Base-by-base conservation (phyloP, 2,888 invertebrate genomes). In the Cyaniris semiargus region DNA sequence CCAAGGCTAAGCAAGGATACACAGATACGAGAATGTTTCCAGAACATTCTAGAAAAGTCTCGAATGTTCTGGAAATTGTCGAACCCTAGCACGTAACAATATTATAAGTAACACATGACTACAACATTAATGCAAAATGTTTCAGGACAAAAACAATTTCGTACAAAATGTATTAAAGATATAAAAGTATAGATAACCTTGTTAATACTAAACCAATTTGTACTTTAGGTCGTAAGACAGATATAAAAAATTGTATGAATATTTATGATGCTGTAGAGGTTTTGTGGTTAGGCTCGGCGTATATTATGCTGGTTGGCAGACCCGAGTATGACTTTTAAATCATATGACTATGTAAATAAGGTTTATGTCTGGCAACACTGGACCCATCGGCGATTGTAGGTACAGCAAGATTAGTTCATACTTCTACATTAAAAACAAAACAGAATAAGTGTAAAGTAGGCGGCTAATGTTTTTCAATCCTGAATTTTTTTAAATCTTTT, bases 191-290 rank as follows among this genome's bases (percentile, higher is more conserved):
- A 48, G 72, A 44, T 72, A 23, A 72, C 44, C 72, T 72, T 72
- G 48, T 21, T 72, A 72, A 48, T 21, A 72, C 23, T 7, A 48
- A 72, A 72, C 72, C 72, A 72, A 72, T 72, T 72, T 72, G 72
- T 44, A 72, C 72, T 72, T 44, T 21, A 44, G 23, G 48, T 72
- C 48, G 72, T 10, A 21, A 72, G 72, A 48, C 44, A 48, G 44
- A 72, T 44, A 72, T 44, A 72, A 72, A 72, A 70, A 38, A 71
- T 38, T 71, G 38, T 71, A 8, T 38, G 38, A 71, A 71, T 38
- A 71, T 71, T 38, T 71, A 71, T 38, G 71, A 71, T 21, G 1
- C 66, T 66, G n/a, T 38, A 7, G 71, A 71, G 71, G 38, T 71
- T 38, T 71, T n/a, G 71, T 10, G 38, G 34, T 21, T 10, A 38